Base-by-base conservation (phyloP, 2,113 vertebrate species). In the Leptobrachium leishanense region DNA sequence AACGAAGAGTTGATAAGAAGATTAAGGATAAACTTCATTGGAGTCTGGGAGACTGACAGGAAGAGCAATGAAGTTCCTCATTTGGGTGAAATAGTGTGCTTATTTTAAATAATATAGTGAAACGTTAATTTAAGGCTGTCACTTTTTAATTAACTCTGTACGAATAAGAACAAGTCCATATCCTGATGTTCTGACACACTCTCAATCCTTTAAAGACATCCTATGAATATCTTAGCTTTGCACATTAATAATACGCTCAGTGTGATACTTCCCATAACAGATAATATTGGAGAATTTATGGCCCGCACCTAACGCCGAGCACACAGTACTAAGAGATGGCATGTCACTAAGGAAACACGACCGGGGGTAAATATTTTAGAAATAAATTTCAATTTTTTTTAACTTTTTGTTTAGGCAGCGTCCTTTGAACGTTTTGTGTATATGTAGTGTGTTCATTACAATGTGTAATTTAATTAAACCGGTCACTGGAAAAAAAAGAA, bases 21-120 rank as follows among this genome's bases (percentile, higher is more conserved):
- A 83, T 87, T 87, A 83, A 85, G 81, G 79, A 87, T 84, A 86
- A 87, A 86, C 84, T 83, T 71, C 82, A 65, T 77, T 82, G 72
- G 86, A 74, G 83, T 43, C 2, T 50, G 15, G 46, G 63, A 76
- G 74, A 82, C 53, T 76, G 57, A 75, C 43, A 79, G 83, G 70
- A 72, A 79, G 83, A 74, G 86, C 86, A 87, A 89, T 86, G 81
- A 86, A 86, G 82, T 81, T 83, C 84, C 84, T 88, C 82, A 85
- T 86, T 88, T 86, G 83, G 83, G 84, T 84, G 82, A 83, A 89
- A 85, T 71, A 5, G 84, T 86, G 86, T 0, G 79, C 85, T 90
- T 90, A 88, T 88, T 90, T 91, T 88, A 90, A 88, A 88, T 88
- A 83, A 76, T 85, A 86, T 84, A 87, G 84, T 85, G 84, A 84